These are phyloP conservation scores for Oncorhynchus keta DNA, from an alignment of 2,113 vertebrate species.

Conservation along the genomic window DNA sequence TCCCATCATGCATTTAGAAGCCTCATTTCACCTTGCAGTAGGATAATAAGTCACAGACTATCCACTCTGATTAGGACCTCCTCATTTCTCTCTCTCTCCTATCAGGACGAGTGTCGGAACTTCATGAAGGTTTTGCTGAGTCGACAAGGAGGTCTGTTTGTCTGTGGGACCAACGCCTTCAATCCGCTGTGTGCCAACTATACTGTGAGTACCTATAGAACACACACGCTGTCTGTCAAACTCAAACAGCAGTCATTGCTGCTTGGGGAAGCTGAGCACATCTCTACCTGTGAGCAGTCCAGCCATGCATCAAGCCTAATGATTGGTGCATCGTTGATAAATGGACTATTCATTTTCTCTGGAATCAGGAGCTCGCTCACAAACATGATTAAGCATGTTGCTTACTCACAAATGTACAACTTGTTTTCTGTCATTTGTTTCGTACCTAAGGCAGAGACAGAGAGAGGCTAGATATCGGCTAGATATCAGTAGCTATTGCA, in stretches of 20 bases:
- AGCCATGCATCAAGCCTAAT: background rate
- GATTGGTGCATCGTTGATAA: constrained; percentile 7
- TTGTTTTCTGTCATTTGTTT: background rate
- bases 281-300: background rate
- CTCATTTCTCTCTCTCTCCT: constrained; percentile 10
- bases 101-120: constrained; percentile 92
- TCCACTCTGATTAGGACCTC: background rate
- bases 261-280: background rate
- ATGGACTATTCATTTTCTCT: background rate
- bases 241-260: background rate
- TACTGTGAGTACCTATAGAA: constrained; percentile 80
- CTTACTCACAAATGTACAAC: background rate
- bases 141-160: constrained; percentile 82
- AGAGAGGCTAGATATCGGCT: no score
- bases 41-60: constrained; percentile 54
- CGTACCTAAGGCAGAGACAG: background rate
- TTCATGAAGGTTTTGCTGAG: constrained; percentile 93
- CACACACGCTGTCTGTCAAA: background rate
- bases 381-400: constrained; percentile 24
- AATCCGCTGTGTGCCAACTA: constrained; percentile 95
- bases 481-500: constrained; percentile 23
- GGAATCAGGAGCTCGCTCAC: background rate
- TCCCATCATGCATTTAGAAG: constrained; percentile 61
- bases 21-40: constrained; percentile 49
- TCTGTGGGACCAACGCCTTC: constrained; percentile 96